phyloP scores from a whole-genome alignment of 2,888 invertebrate species.

The Pollenia labialis region DNA sequence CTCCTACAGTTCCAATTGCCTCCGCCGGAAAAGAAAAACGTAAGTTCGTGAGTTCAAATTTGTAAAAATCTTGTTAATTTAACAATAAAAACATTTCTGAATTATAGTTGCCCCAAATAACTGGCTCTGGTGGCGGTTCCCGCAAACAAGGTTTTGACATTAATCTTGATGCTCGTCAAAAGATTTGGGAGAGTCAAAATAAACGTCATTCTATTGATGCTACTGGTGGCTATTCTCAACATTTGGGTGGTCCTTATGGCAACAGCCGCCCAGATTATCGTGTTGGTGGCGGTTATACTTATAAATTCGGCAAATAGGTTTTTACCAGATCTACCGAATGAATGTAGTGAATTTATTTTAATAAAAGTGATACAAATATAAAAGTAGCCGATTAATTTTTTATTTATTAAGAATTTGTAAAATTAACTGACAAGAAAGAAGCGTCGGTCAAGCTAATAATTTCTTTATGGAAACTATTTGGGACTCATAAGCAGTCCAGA shows the following conservation, averaged over 20 bases:
- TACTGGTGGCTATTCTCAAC: constrained; percentile 79
- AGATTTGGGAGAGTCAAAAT: constrained; percentile 80
- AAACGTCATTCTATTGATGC: constrained; percentile 79
- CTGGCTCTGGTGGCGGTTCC: constrained; percentile 75
- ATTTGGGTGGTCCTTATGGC: constrained; percentile 82
- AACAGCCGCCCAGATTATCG: constrained; percentile 78
- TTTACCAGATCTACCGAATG: too few species aligned
- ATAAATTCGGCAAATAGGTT: constrained; percentile 20
- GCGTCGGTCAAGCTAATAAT: too few species aligned
- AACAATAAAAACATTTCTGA: neutral
- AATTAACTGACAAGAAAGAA: neutral
- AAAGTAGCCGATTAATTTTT: neutral
- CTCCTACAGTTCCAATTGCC: constrained; percentile 16
- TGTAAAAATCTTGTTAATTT: neutral
- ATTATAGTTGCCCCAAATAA: constrained; percentile 24
- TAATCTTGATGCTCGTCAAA: constrained; percentile 76
- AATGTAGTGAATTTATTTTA: too few species aligned
- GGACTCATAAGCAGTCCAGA: too few species aligned
- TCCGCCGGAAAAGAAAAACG: constrained; percentile 18
- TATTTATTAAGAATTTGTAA: neutral
- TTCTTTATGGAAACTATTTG: too few species aligned
- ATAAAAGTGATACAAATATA: too few species aligned
- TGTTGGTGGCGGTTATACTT: constrained; percentile 71
- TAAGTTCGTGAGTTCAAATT: neutral
- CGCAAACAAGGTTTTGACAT: constrained; percentile 77